A percentile compares a stretch with the other conserved stretches of the same genome.
Conservation (phyloP, 1,140 invertebrate species). For the Plectrocnemia conspersa region DNA sequence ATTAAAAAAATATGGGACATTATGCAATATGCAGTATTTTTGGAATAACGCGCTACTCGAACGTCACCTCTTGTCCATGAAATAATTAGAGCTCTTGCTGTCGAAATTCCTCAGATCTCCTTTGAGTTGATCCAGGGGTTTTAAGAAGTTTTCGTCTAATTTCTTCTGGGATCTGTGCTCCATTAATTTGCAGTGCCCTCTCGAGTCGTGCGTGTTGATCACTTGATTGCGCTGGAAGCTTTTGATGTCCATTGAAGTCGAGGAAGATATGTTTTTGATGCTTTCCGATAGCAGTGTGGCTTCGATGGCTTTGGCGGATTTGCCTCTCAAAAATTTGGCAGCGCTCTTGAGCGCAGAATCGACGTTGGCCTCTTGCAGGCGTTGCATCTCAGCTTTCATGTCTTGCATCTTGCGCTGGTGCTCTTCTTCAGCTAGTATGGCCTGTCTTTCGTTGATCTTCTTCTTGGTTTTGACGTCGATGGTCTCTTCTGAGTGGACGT, state of each 20-base stretch:
- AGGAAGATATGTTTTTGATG: constrained; percentile 53
- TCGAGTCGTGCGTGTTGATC: constrained; percentile 39
- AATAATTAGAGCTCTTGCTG: constrained; percentile 55
- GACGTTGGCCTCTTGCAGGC: constrained; percentile 49
- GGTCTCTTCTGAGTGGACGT: constrained; percentile 56
- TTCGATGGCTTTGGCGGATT: constrained; percentile 69
- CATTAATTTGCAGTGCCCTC: constrained; percentile 45
- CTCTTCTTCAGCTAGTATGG: constrained; percentile 44
- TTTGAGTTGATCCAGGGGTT: constrained; percentile 55
- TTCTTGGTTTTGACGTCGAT: constrained; percentile 50
- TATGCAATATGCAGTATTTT: too few species aligned
- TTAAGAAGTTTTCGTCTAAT: constrained; percentile 51
- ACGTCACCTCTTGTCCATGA: constrained; percentile 60
- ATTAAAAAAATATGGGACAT: not conserved
- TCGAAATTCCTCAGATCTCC: constrained; percentile 60
- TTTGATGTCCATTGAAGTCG: constrained; percentile 42
- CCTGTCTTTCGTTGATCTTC: constrained; percentile 46
- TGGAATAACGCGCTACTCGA: constrained; percentile 32
- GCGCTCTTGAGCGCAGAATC: constrained; percentile 48
- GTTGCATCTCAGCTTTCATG: constrained; percentile 48
- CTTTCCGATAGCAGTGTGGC: constrained; percentile 59
- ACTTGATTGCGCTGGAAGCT: constrained; percentile 40
- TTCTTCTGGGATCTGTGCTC: constrained; percentile 39
- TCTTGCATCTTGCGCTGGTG: constrained; percentile 46
- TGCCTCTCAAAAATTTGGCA: constrained; percentile 57